Percentiles rank a stretch among this genome's conserved stretches.
These are phyloP conservation scores for Sardina pilchardus DNA, from an alignment of 2,113 vertebrate genomes.

Conservation along the genomic window DNA sequence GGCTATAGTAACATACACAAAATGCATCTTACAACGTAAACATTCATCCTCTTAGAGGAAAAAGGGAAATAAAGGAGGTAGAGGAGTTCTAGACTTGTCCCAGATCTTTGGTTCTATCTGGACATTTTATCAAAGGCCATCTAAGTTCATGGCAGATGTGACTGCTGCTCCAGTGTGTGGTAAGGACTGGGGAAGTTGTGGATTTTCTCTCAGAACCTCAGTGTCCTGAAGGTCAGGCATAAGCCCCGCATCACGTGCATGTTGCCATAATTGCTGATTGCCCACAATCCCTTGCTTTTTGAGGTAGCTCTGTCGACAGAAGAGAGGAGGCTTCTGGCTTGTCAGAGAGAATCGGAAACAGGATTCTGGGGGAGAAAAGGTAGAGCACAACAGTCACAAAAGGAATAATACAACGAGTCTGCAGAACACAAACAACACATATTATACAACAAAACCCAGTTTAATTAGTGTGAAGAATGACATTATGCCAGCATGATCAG, in stretches of 20 bases:
- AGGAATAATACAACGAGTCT: background rate
- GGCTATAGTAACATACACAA: background rate
- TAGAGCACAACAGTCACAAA: conserved; percentile 17
- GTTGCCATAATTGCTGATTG: conserved; percentile 58
- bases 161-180: conserved; percentile 61
- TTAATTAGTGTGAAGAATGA: background rate
- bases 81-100: background rate
- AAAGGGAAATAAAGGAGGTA: background rate
- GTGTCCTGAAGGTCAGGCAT: conserved; percentile 35
- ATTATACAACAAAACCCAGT: background rate
- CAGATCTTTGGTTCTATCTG: background rate
- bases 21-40: background rate
- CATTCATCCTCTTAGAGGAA: background rate
- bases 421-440: background rate
- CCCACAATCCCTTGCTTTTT: conserved; percentile 75
- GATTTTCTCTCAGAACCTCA: conserved; percentile 7
- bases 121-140: conserved; percentile 35
- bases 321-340: conserved; percentile 81
- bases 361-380: conserved; percentile 73
- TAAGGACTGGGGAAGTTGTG: conserved; percentile 49
- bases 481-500: conserved; percentile 31
- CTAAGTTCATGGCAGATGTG: conserved; percentile 72
- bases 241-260: conserved; percentile 55
- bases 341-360: conserved; percentile 89
- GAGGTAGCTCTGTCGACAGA: conserved; percentile 85